Conservation (phyloP, 2,797 vertebrate species). For the Poliocrania exsul region DNA sequence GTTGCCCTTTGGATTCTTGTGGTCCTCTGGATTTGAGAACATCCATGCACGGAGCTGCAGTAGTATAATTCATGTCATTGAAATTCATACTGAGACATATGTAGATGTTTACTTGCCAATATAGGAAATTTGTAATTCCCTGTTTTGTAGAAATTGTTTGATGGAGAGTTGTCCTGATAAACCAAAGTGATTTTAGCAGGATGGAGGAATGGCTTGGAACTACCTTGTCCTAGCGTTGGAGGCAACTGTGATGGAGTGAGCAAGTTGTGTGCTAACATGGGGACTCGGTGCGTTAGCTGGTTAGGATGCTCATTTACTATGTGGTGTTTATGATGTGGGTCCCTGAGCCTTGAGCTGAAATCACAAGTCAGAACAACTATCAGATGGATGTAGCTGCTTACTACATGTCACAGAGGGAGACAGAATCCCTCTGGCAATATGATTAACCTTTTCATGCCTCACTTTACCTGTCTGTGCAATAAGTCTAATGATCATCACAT, state of each 20-base stretch:
- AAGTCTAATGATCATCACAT: conserved; percentile 35
- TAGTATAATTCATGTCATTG: background rate
- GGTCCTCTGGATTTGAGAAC: background rate
- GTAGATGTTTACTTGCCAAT: background rate
- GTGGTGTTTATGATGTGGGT: background rate
- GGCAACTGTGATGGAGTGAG: background rate
- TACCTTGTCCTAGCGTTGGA: background rate
- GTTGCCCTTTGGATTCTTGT: background rate
- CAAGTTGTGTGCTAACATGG: background rate
- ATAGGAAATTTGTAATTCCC: background rate
- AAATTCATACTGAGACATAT: background rate
- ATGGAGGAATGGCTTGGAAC: background rate
- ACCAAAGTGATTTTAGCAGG: background rate
- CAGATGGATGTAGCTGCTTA: background rate
- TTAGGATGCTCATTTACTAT: background rate
- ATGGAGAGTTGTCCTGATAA: background rate
- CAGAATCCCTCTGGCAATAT: background rate
- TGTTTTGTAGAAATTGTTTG: background rate
- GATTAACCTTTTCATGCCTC: conserved; percentile 55
- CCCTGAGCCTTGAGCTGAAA: background rate
- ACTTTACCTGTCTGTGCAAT: conserved; percentile 50
- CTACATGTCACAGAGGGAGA: background rate
- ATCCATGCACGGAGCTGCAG: background rate
- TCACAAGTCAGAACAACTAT: background rate
- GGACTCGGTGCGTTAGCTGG: background rate